Evolutionary conservation across 2,113 vertebrate species (phyloP).

Genomic region (Turdus rufiventris): DNA sequence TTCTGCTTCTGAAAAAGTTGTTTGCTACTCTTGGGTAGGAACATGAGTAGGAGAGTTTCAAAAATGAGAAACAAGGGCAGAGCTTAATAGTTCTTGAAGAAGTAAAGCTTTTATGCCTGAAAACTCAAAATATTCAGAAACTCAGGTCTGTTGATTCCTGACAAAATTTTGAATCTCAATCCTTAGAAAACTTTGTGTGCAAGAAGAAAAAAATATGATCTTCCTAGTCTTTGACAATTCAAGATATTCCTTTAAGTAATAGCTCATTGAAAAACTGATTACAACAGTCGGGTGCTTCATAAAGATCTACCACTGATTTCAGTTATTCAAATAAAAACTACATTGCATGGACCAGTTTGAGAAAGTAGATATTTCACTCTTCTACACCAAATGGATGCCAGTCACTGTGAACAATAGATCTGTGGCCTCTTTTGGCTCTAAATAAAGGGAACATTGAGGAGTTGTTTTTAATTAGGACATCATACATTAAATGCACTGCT

Average conservation of each 20-base stretch:
- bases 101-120: not conserved
- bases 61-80: not conserved
- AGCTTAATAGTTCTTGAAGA: not conserved
- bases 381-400: not conserved
- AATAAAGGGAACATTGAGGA: slow-evolving; percentile 11
- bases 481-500: not conserved
- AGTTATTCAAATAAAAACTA: not conserved
- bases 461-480: slow-evolving; percentile 34
- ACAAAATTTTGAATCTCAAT: not conserved
- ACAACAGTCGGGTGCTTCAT: not conserved
- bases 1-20: not conserved
- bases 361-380: not conserved
- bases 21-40: not conserved
- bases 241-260: not conserved
- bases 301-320: not conserved
- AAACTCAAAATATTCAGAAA: not conserved
- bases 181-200: not conserved
- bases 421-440: not conserved
- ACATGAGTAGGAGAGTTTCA: not conserved
- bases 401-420: not conserved
- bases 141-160: not conserved
- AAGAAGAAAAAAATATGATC: not conserved
- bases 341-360: not conserved
- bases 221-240: not conserved
- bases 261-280: not conserved